A percentile compares a stretch with the other conserved stretches of the same genome.
These are phyloP conservation scores for Leistus spinibarbis DNA, from an alignment of 2,888 invertebrate genomes.

Conservation along the genomic window DNA sequence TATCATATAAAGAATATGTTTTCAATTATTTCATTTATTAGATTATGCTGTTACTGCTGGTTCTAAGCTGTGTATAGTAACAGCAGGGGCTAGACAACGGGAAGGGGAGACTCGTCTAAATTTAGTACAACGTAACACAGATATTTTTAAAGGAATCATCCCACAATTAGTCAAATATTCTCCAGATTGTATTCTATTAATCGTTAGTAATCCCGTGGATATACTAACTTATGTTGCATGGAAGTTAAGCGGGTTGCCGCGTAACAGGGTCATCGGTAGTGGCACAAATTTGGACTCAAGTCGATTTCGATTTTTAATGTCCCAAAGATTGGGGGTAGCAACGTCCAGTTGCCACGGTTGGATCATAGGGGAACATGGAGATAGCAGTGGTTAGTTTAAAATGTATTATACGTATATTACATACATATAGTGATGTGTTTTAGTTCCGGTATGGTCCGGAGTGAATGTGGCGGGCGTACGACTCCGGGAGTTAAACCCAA, in stretches of 20 bases:
- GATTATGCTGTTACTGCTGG: slow-evolving; percentile 80
- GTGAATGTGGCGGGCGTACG: slow-evolving; percentile 91
- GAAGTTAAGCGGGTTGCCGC: slow-evolving; percentile 90
- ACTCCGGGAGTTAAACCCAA: slow-evolving; percentile 77
- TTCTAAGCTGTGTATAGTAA: slow-evolving; percentile 85
- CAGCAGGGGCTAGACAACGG: slow-evolving; percentile 89
- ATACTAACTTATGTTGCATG: slow-evolving; percentile 93
- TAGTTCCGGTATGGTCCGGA: slow-evolving; percentile 92
- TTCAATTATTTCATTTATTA: slow-evolving; percentile 45
- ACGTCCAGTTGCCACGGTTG: slow-evolving; percentile 88
- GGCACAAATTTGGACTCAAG: slow-evolving; percentile 94
- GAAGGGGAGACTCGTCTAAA: slow-evolving; percentile 88
- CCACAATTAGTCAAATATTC: slow-evolving; percentile 83
- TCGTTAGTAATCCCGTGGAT: slow-evolving; percentile 93
- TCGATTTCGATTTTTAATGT: slow-evolving; percentile 85
- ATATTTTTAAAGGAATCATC: slow-evolving; percentile 85
- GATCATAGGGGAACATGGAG: slow-evolving; percentile 95
- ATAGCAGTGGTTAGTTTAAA: slow-evolving; percentile 69
- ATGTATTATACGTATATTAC: neutral
- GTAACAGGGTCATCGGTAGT: slow-evolving; percentile 83
- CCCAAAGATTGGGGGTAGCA: slow-evolving; percentile 80
- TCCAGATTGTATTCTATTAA: slow-evolving; percentile 82
- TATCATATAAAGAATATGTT: neutral
- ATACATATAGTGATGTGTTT: slow-evolving; percentile 27
- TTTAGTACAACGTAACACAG: slow-evolving; percentile 88